Conservation (phyloP, 2,888 invertebrate species). For the Clistopyga incitator region DNA sequence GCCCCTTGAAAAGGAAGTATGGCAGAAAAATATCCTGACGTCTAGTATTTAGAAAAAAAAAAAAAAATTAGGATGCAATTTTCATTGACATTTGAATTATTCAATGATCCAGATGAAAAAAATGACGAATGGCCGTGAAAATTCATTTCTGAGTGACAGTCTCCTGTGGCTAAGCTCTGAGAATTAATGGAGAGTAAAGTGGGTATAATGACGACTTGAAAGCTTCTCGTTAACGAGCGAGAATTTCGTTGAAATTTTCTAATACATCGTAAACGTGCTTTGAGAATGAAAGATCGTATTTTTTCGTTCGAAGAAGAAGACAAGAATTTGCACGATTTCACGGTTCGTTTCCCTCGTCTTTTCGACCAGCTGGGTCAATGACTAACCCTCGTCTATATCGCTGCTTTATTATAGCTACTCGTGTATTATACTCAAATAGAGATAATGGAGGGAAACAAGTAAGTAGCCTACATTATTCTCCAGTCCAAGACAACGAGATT, state of each 20-base stretch:
- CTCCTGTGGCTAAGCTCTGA: background rate
- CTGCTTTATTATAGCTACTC: background rate
- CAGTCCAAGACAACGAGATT: slow-evolving; percentile 44
- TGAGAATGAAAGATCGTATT: slow-evolving; percentile 4
- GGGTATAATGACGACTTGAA: background rate
- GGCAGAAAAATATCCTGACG: too few species aligned
- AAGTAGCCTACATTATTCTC: slow-evolving; percentile 52
- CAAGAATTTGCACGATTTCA: slow-evolving; percentile 52
- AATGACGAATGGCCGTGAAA: too few species aligned
- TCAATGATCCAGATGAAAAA: too few species aligned
- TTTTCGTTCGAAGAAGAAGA: slow-evolving; percentile 1
- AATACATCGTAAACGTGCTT: background rate
- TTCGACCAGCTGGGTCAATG: slow-evolving; percentile 6
- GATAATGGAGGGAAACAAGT: slow-evolving; percentile 40
- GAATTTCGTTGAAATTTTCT: slow-evolving; percentile 3
- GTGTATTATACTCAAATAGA: slow-evolving; percentile 32
- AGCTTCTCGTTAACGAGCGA: background rate
- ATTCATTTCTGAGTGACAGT: too few species aligned
- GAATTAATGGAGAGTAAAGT: slow-evolving; percentile 10
- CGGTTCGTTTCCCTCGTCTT: slow-evolving; percentile 54
- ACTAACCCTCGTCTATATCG: slow-evolving; percentile 5
- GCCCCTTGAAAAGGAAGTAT: too few species aligned
- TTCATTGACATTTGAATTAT: too few species aligned
- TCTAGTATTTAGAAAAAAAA: too few species aligned
- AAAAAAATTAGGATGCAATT: too few species aligned